These are phyloP conservation scores for Heloderma charlesbogerti DNA, from an alignment of 2,113 vertebrate species.

Conservation along the genomic window DNA sequence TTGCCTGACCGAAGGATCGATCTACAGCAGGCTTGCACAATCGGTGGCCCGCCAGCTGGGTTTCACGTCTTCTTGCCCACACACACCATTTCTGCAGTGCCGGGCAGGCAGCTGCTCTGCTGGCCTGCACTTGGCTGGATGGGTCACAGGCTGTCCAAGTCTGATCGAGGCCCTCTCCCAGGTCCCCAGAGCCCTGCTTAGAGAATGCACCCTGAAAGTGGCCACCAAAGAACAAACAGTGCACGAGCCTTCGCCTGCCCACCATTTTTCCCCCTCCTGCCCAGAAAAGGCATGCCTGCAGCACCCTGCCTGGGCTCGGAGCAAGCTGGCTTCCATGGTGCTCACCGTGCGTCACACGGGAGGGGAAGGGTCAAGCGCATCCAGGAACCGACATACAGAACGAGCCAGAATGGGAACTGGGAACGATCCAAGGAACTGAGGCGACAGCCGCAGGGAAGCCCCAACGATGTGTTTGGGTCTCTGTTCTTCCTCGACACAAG, in stretches of 20 bases:
- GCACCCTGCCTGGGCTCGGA: too few relatives aligned
- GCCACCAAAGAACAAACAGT: not conserved
- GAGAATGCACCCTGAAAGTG: not conserved
- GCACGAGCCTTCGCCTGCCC: not conserved
- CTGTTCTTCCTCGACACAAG: not conserved
- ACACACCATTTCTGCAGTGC: not conserved
- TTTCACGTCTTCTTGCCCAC: not conserved
- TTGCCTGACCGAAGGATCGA: not conserved
- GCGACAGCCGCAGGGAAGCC: not conserved
- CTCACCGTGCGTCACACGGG: not conserved
- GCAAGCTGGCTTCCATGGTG: too few relatives aligned
- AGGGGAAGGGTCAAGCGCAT: too few relatives aligned
- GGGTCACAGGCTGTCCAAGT: not conserved
- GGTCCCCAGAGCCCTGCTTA: not conserved
- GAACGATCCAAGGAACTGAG: not conserved
- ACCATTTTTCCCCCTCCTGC: too few relatives aligned
- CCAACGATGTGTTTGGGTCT: too few relatives aligned
- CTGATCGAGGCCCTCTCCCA: not conserved
- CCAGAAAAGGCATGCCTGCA: rapidly evolving
- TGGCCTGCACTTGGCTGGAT: not conserved
- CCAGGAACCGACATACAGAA: not conserved
- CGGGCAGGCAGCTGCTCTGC: too few relatives aligned
- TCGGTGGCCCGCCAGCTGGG: not conserved
- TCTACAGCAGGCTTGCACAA: not conserved
- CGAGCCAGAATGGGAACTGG: rapidly evolving